These are phyloP conservation scores for Chloromyia formosa DNA, from an alignment of 2,888 invertebrate genomes.

Conservation along the genomic window DNA sequence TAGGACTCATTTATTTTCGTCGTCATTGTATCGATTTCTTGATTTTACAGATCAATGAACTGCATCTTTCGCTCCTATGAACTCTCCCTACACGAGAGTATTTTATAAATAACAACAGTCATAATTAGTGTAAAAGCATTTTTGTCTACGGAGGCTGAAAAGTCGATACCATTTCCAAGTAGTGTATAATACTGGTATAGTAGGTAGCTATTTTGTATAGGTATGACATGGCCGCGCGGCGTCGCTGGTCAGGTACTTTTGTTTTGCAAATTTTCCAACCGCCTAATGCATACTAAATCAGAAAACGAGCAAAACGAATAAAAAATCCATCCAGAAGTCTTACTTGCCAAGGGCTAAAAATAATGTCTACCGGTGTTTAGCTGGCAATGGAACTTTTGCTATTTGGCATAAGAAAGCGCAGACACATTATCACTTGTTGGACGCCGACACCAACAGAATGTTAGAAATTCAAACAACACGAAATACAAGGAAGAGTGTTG, in stretches of 20 bases:
- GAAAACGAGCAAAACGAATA: not conserved
- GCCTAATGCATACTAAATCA: not conserved
- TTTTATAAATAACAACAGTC: constrained; percentile 27
- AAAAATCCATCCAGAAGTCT: not conserved
- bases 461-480: no score
- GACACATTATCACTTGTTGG: constrained; percentile 23
- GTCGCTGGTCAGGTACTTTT: not conserved
- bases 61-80: not conserved
- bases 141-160: not conserved
- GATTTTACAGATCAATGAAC: constrained; percentile 40
- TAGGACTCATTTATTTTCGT: constrained; percentile 18
- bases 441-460: not conserved
- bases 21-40: constrained; percentile 29
- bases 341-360: constrained; percentile 14
- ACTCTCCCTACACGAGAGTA: not conserved
- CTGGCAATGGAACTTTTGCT: not conserved
- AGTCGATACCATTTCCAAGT: not conserved
- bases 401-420: constrained; percentile 15
- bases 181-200: no score
- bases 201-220: no score
- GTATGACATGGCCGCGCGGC: not conserved
- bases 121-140: constrained; percentile 39
- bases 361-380: not conserved
- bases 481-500: no score
- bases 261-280: not conserved